Conservation (phyloP, 1,140 invertebrate species). For the Gyrodactylus bullatarudis region DNA sequence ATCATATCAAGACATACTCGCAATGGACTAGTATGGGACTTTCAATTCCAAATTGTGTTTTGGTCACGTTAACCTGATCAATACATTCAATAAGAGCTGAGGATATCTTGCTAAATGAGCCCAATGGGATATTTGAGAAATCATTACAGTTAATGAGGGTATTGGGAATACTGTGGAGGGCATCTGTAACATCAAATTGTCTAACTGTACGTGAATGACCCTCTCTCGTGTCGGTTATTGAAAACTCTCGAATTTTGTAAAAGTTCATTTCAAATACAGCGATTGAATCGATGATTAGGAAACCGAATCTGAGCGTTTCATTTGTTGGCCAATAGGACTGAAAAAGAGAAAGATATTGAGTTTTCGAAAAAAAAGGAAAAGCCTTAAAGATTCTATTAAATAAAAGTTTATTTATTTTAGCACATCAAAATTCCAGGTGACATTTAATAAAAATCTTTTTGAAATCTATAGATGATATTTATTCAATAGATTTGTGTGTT, state of each 20-base stretch:
- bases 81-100: background rate
- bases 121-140: background rate
- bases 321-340: background rate
- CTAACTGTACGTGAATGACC: background rate
- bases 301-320: background rate
- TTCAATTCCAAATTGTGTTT: background rate
- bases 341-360: no score
- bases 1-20: no score
- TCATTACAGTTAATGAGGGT: background rate
- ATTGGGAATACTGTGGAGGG: background rate
- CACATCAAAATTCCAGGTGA: no score
- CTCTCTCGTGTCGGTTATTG: background rate
- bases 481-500: no score
- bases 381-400: no score
- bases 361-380: no score
- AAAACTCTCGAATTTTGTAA: background rate
- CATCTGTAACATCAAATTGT: background rate
- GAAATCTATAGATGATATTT: no score
- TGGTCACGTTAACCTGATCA: background rate
- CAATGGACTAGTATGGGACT: background rate
- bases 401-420: no score
- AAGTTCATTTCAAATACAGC: background rate
- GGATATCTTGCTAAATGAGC: background rate
- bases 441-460: no score
- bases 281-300: background rate